Evolutionary conservation across 2,113 vertebrate genomes (phyloP), one percentile per base, ranked within the genome.

Genomic region (Actenoides lindsayi): DNA sequence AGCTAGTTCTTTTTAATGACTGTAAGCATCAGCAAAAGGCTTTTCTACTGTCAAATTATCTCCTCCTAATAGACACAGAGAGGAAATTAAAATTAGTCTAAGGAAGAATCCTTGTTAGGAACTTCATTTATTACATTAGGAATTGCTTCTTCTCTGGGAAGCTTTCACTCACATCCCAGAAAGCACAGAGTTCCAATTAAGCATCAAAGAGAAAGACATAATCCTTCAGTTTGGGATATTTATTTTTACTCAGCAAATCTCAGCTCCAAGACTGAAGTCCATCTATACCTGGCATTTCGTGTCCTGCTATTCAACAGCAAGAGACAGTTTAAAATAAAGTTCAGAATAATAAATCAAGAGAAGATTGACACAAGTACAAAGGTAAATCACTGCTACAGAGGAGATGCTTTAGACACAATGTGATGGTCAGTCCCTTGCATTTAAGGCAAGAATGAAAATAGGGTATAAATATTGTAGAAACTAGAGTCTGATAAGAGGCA

Each of bases 141-240:
- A 97, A 88, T 97, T 97, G 79, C 96, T 97, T 94, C 70, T 78
- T 94, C 75, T 93, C 80, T 93, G 83, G 86, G 82, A 96, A 95
- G 87, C 93, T 94, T 96, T 94, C 89, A 95, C 56, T 86, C 71
- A 59, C 84, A 82, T 96, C 84, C 81, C 88, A 87, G 94, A 96
- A 98, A 98, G 70, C 87, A 69, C 2, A 8, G 39, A 97, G 87
- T 97, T 97, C 96, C 95, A 98, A 97, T 98, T 98, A 97, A 97
- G 84, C 89, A 95, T 97, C 96, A 96, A 96, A 97, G 95, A 89
- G 71, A 92, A 95, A 93, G 92, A 80, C 11, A 17, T 86, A 95
- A 77, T 94, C 60, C 59, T 93, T 64, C 35, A 50, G 87, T 80
- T 95, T 37, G 37, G 79, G 50, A 70, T 97, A 63, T 98, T 97